These are phyloP conservation scores for Epinephelus lanceolatus DNA, from an alignment of 2,113 vertebrate genomes.

Conservation along the genomic window DNA sequence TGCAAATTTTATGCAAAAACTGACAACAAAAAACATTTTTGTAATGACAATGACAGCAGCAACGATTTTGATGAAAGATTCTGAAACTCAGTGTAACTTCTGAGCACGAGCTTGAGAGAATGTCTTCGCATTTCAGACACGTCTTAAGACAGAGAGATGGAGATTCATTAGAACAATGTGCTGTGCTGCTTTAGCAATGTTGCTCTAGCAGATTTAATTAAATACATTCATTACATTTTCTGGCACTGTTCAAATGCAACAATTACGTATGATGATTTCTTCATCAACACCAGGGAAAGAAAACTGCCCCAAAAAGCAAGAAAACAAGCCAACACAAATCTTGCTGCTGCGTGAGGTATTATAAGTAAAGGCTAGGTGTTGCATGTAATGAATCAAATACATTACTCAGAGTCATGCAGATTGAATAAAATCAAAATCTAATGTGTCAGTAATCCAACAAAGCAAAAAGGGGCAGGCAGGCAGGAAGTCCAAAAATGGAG, in stretches of 20 bases:
- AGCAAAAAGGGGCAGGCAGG: not conserved
- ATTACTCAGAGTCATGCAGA: not conserved
- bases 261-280: not conserved
- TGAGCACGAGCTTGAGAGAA: not conserved
- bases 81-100: not conserved
- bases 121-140: not conserved
- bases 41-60: not conserved
- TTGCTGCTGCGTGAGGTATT: not conserved
- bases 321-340: constrained; percentile 1
- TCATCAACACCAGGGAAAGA: too few relatives aligned
- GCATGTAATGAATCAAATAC: not conserved
- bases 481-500: not conserved
- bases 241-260: not conserved
- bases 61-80: constrained; percentile 27
- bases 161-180: constrained; percentile 5
- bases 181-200: not conserved
- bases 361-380: not conserved
- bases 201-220: not conserved
- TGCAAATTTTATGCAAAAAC: constrained; percentile 43
- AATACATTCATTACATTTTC: constrained; percentile 7
- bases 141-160: not conserved
- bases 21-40: constrained; percentile 34
- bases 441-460: not conserved
- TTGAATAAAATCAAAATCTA: not conserved
- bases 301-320: not conserved